phyloP scores from a whole-genome alignment of 2,888 invertebrate genomes.

The Rhorus exstirpatorius region DNA sequence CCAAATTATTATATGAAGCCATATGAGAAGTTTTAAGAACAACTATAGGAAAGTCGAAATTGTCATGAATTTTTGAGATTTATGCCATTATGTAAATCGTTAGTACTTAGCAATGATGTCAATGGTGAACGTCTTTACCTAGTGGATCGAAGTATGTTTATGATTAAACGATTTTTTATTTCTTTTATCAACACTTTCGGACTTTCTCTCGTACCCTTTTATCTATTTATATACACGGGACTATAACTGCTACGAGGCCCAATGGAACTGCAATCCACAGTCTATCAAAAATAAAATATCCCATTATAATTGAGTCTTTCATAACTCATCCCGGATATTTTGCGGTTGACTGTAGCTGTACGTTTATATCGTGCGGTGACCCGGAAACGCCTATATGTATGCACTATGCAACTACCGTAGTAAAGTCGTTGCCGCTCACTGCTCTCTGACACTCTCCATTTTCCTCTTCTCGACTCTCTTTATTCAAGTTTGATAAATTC shows the following conservation, averaged over 20 bases:
- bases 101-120: too few relatives aligned
- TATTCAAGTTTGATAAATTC: conserved; percentile 58
- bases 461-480: conserved; percentile 15
- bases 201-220: too few relatives aligned
- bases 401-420: not conserved
- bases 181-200: too few relatives aligned
- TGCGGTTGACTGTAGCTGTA: conserved; percentile 29
- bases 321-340: conserved; percentile 51
- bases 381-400: conserved; percentile 51
- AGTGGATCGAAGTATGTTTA: too few relatives aligned
- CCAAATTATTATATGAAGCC: too few relatives aligned
- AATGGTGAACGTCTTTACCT: too few relatives aligned
- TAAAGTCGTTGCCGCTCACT: conserved; percentile 44
- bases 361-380: conserved; percentile 27
- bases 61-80: too few relatives aligned
- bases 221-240: too few relatives aligned
- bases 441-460: conserved; percentile 21
- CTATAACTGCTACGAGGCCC: not conserved
- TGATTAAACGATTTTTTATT: too few relatives aligned
- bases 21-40: too few relatives aligned
- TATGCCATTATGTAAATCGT: too few relatives aligned
- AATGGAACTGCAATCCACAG: not conserved
- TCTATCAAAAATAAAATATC: conserved; percentile 8
- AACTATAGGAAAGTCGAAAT: too few relatives aligned
- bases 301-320: conserved; percentile 49